Base-by-base conservation (phyloP, 2,888 invertebrate genomes). In the Camponotus fellah region DNA sequence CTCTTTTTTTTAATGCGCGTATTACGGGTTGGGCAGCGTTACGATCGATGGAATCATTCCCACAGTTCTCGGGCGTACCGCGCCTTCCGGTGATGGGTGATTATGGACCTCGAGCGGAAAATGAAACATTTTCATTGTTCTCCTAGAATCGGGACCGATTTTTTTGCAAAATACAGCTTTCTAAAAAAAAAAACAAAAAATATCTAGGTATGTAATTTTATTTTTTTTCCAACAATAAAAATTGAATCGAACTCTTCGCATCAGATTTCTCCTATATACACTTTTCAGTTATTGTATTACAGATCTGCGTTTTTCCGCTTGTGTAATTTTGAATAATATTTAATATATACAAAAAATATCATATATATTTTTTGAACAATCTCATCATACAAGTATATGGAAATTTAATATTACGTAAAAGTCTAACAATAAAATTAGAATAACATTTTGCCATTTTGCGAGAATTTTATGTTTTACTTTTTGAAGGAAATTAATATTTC, bases 21-120 rank as follows among this genome's bases (percentile, higher is more conserved):
- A 62, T 64, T 69, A 81, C 64, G 64, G 65, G 76, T 58, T 71
- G 53, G 83, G 82, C 82, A 83, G 43, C 64, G 71, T 64, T 66
- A 83, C 66, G 71, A 72, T 76, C 72, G 62, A 80, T 77, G 80
- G 72, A 76, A 84, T 83, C 81, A 87, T 91, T 91, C 90, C 86
- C 91, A 90, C 88, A 86, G 85, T 74, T 72, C 49, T 53, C 72
- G 53, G 60, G 56, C 62, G 77, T 72, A 83, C 74, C 72, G 79
- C 79, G 84, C 82, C 83, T 80, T 49, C 82, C 79, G 82, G 34
- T 43, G 43, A 64, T n/a, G n/a, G 72, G 37, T 62, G 82, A 86
- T 82, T 75, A 85, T 37, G 53, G 58, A 37, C 46, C 53, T 68
- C 65, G 40, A 58, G 46, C 65, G 80, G 68, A 65, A 62, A 79